phyloP scores from a whole-genome alignment of 1,140 invertebrate genomes.

The Sarcophaga bullata region DNA sequence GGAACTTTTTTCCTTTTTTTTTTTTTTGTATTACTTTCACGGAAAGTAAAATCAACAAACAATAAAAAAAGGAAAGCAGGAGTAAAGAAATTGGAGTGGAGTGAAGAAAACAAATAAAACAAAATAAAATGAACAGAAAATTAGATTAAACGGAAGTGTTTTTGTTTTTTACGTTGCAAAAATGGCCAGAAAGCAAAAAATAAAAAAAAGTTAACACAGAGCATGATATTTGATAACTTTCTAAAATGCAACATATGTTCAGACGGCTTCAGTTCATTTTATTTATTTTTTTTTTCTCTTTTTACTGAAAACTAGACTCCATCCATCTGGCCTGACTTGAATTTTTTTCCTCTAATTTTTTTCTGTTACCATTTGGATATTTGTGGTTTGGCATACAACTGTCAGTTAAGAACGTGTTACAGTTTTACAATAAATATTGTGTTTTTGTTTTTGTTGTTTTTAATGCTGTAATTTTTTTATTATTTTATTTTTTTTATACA shows the following conservation, averaged over 20 bases:
- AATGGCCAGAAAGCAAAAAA: not conserved
- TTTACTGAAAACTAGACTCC: no score
- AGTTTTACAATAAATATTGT: not conserved
- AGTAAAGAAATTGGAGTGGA: not conserved
- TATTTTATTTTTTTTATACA: not conserved
- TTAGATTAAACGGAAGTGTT: constrained; percentile 36
- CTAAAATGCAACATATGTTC: constrained; percentile 32
- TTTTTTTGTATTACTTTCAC: not conserved
- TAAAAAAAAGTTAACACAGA: not conserved
- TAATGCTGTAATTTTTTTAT: not conserved
- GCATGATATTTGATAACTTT: not conserved
- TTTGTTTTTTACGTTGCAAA: constrained; percentile 13
- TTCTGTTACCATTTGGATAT: no score
- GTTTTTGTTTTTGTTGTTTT: no score
- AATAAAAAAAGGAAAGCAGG: not conserved
- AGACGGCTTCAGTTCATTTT: no score
- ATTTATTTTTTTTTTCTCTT: no score
- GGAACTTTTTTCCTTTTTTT: not conserved
- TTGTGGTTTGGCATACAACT: not conserved
- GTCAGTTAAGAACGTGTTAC: not conserved
- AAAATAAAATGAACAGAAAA: not conserved
- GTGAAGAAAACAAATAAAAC: constrained; percentile 11
- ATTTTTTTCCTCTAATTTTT: no score
- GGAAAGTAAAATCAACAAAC: not conserved
- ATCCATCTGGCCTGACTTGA: no score